Conservation (phyloP, 1,140 invertebrate species). For the Hycleus cichorii region DNA sequence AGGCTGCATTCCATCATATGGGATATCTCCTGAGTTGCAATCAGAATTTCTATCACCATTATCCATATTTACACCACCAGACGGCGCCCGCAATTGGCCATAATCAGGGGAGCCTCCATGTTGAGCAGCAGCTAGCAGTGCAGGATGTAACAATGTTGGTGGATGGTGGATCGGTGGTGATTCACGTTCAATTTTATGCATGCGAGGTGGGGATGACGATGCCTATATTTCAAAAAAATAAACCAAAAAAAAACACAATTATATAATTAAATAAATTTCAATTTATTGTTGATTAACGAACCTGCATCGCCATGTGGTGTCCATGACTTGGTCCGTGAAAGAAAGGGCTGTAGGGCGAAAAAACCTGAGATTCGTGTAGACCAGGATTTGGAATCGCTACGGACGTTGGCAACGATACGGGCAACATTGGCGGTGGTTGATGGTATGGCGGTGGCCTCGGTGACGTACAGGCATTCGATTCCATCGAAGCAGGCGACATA, state of each 20-base stretch:
- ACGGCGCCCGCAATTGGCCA: slow-evolving; percentile 53
- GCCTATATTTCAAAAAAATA: slow-evolving; percentile 36
- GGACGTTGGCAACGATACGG: slow-evolving; percentile 81
- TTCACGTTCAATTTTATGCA: slow-evolving; percentile 62
- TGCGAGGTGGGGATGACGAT: slow-evolving; percentile 45
- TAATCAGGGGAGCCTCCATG: slow-evolving; percentile 70
- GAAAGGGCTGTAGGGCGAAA: slow-evolving; percentile 83
- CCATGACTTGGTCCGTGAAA: slow-evolving; percentile 54
- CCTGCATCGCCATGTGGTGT: slow-evolving; percentile 46
- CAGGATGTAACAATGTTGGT: slow-evolving; percentile 70
- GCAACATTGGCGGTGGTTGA: slow-evolving; percentile 71
- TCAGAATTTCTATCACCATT: slow-evolving; percentile 75
- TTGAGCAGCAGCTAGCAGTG: slow-evolving; percentile 68
- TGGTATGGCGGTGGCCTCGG: slow-evolving; percentile 69
- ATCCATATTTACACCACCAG: slow-evolving; percentile 55
- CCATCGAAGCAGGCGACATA: slow-evolving; percentile 48
- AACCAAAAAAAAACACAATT: not conserved
- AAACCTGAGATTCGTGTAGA: slow-evolving; percentile 89
- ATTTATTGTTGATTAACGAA: slow-evolving; percentile 10
- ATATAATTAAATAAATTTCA: not conserved
- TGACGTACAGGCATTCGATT: slow-evolving; percentile 46
- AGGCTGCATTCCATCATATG: slow-evolving; percentile 84
- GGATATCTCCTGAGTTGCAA: slow-evolving; percentile 80
- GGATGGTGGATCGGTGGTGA: slow-evolving; percentile 73
- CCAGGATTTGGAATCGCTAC: slow-evolving; percentile 95